These are phyloP conservation scores for Periophthalmus magnuspinnatus DNA, from an alignment of 2,797 vertebrate species.

Conservation along the genomic window DNA sequence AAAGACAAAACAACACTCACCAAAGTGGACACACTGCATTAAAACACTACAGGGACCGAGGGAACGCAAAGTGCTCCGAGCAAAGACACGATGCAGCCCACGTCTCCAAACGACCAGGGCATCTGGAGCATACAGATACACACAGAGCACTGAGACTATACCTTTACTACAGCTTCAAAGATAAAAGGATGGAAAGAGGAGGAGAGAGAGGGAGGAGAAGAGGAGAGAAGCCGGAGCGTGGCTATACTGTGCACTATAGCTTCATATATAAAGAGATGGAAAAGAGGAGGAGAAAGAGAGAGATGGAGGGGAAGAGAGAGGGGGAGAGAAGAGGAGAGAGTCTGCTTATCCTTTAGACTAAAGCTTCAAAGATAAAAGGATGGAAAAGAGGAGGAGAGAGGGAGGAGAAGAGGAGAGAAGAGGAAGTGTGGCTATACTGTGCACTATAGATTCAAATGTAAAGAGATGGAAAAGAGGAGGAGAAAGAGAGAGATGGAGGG, in stretches of 20 bases:
- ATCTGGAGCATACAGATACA: slow-evolving; percentile 42
- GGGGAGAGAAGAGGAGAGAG: neutral
- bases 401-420: neutral
- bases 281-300: neutral
- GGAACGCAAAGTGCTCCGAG: neutral
- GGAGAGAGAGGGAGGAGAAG: neutral
- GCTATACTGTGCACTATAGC: slow-evolving; percentile 36
- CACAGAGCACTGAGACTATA: slow-evolving; percentile 32
- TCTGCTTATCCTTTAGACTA: no score
- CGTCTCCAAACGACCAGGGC: slow-evolving; percentile 36
- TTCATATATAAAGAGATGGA: slow-evolving; percentile 49
- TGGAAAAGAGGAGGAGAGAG: neutral
- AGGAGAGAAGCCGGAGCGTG: neutral
- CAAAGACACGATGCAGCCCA: slow-evolving; percentile 38
- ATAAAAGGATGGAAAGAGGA: neutral
- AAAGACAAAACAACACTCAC: neutral
- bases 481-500: neutral
- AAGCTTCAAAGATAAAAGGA: no score
- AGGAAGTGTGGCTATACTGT: no score
- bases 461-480: no score
- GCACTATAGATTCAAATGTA: no score
- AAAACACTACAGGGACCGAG: neutral
- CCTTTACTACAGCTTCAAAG: no score
- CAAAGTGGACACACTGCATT: neutral
- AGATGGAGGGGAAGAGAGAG: neutral